Evolutionary conservation across 2,113 vertebrate species (phyloP), one percentile per base, ranked within the genome.

Genomic region (Ovibos moschatus): DNA sequence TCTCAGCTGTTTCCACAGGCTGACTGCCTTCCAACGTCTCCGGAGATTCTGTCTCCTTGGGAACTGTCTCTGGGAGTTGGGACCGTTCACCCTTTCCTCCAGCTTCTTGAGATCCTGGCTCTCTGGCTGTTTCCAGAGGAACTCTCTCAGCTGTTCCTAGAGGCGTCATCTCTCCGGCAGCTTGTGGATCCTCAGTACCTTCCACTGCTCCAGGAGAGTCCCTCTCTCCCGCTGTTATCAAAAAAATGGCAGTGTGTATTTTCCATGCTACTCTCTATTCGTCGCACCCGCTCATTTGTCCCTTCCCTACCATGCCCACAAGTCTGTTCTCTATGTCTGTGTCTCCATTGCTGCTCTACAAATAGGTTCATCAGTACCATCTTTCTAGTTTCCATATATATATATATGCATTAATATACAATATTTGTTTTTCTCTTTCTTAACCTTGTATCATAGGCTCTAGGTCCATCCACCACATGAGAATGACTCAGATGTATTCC

Each of bases 1-100:
- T 36, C 19, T 86, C 64, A 19, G 19, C 9, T 28, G 25, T 53
- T 74, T 89, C 87, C 67, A 71, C 83, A 60, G 10, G 27, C 23
- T 55, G 97, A n/a, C 13, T 36, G 14, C 33, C 67, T 85, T 74
- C 89, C 40, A 14, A 1, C 5, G 19, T 25, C 91, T 71, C 91
- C 60, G 62, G 33, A 91, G 97, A 55, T 5, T 15, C 96, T 1
- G 6, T 8, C 58, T 93, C 97, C 67, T 94, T 97, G 51, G 87
- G 53, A 88, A 97, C 90, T 36, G 0, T 57, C 96, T 96, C 96
- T 0, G 0, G 88, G 53, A 94, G 27, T 0, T 6, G 91, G 43
- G 76, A 79, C 94, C 79, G 0, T 50, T 95, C 82, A 67, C 0
- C 43, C 1, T 36, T 81, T n/a, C 19, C 79, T 21, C 3, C 5